Base-by-base conservation (phyloP, 2,888 invertebrate genomes). In the Adelognathus sp. region DNA sequence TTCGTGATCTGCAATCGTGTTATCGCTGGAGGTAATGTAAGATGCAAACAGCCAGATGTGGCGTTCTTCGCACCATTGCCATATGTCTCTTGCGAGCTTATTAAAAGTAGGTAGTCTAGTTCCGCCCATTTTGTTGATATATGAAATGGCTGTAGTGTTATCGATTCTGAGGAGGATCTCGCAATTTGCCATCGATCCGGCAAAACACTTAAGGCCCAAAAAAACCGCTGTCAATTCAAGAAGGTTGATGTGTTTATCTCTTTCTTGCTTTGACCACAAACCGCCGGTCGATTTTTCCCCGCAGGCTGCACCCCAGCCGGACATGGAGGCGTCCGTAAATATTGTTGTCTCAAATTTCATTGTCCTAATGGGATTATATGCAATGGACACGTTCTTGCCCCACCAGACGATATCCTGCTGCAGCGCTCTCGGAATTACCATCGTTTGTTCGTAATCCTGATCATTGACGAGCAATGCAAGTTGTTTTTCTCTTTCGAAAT, bases 251-350 rank as follows among this genome's bases (percentile, higher is more conserved):
- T 77, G 56, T 6, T n/a, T 27, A 0, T n/a, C 24, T 6, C 54
- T 3, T 63, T 73, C 64, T 2, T 36, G 11, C 2, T 21, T n/a
- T n/a, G 18, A 29, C 56, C 71, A 76, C 16, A 46, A 21, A 1
- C 61, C 76, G 33, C 60, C 52, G 0, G 66, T 31, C n/a, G 36
- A 29, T 27, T 46, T 39, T 6, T 1, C 52, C 16, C 33, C 52
- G 27, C 70, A 80, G 18, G 33, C 61, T 6, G 79, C 83, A 5
- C 86, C 84, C 84, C 82, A 85, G 5, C 86, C 84, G 0, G 82
- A 67, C 33, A 18, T 29, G 0, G 79, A 81, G 3, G 81, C 81
- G 33, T 83, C 79, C 11, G 78, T 54, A 41, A 79, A 82, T 21
- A 82, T 81, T n/a, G 50, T 56, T 33, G 29, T 60, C 6, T 24